Evolutionary conservation across 2,113 vertebrate genomes (phyloP), one percentile per base, ranked within the genome.

Genomic region (Octodon degus): DNA sequence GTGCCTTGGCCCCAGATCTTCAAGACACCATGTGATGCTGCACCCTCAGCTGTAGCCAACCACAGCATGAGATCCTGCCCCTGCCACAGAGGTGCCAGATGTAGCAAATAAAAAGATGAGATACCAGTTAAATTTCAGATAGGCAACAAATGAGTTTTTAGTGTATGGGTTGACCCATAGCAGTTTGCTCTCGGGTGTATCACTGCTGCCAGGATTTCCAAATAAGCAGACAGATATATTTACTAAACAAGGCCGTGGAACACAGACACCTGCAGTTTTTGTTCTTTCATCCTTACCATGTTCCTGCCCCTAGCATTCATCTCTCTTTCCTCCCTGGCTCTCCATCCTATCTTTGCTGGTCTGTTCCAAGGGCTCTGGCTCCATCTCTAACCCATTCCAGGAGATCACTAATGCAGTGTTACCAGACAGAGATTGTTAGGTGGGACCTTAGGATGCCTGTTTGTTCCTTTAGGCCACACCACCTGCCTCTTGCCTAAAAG

Each of bases 41-140:
- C 68, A 32, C 17, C 27, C 40, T 76, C 7, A 93, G 53, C 7
- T 70, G 14, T 5, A 60, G 72, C 80, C 88, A 65, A 30, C n/a
- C 34, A 0, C 50, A 34, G 63, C 63, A 87, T 53, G 14, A 79
- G 43, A 67, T 91, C 20, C 20, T 80, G 70, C 22, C 76, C 53
- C 82, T 82, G 74, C 65, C 27, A 32, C 5, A 63, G 32, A 34
- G 47, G 58, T 88, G 88, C 76, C 25, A 92, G 0, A 65, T 40
- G 81, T 72, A 79, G 74, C 50, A 74, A 91, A 50, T 77, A 67
- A 87, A 88, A 95, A 88, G 72, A 60, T 2, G 87, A 82, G 67
- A 43, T 19, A 50, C 13, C 50, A 83, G 40, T 90, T 90, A 92
- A 43, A 84, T 53, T 95, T 93, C 43, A 92, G 20, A 85, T 91